These are phyloP conservation scores for Apistogramma diplotaenia DNA, from an alignment of 2,113 vertebrate species.

Conservation along the genomic window DNA sequence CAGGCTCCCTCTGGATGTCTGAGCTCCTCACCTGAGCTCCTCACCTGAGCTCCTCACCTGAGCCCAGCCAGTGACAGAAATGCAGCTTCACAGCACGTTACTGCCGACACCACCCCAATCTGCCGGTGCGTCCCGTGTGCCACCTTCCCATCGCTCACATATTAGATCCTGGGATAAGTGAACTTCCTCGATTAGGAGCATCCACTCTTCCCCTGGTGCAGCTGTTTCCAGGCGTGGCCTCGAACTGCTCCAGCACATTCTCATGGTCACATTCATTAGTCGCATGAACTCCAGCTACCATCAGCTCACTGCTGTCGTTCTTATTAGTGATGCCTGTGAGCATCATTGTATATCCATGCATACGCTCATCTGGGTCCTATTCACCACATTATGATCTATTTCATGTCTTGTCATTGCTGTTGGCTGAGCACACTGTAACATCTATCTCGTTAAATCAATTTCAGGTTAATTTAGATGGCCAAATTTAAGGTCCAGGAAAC, in stretches of 20 bases:
- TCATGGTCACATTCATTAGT: background rate
- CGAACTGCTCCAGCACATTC: background rate
- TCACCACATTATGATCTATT: background rate
- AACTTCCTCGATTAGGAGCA: background rate
- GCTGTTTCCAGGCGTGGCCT: background rate
- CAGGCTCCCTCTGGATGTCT: background rate
- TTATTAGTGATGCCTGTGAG: rapidly evolving
- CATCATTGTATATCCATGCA: background rate
- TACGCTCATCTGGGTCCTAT: background rate
- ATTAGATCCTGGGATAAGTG: background rate
- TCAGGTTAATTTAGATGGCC: slow-evolving; percentile 14
- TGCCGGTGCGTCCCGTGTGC: background rate
- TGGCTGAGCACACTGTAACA: background rate
- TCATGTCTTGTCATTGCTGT: background rate
- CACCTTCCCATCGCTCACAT: background rate
- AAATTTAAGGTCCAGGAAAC: slow-evolving; percentile 23
- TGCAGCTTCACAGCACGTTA: background rate
- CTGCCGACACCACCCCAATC: background rate
- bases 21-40: background rate
- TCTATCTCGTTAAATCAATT: slow-evolving; percentile 45
- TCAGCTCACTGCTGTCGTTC: background rate
- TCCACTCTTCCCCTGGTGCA: background rate
- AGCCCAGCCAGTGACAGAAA: background rate
- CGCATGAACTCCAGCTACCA: background rate
- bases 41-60: background rate